Evolutionary conservation across 2,888 invertebrate species (phyloP).

Genomic region (Pantelozetes paolii): DNA sequence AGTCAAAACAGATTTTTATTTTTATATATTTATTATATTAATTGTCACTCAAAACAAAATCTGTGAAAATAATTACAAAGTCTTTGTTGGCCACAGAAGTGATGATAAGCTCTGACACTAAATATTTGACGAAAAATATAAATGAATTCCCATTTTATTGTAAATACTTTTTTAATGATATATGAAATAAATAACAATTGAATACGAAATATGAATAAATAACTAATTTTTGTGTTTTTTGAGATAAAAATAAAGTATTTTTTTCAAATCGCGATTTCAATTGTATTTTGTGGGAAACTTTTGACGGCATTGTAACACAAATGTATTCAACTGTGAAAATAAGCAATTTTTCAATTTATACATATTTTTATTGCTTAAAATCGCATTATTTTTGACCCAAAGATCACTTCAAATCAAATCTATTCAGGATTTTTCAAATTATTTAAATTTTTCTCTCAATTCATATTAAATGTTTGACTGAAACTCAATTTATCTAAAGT

Average conservation of each 20-base stretch:
- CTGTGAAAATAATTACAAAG: background rate
- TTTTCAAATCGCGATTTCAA: too few species aligned
- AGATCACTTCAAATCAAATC: conserved; percentile 7
- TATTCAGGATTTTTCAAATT: too few species aligned
- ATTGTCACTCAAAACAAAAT: background rate
- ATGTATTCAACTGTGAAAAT: conserved; percentile 23
- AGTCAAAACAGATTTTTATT: background rate
- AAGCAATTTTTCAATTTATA: background rate
- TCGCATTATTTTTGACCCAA: conserved; percentile 7
- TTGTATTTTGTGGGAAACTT: too few species aligned
- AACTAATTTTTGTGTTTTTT: too few species aligned
- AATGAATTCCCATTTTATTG: too few species aligned
- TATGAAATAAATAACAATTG: too few species aligned
- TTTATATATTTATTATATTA: conserved; percentile 8
- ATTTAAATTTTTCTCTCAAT: background rate
- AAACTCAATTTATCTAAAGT: too few species aligned
- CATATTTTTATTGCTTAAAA: background rate
- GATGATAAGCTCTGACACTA: background rate
- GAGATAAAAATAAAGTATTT: too few species aligned
- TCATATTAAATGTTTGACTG: too few species aligned
- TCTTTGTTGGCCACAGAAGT: background rate
- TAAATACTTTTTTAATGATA: too few species aligned
- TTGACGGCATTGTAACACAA: conserved; percentile 20
- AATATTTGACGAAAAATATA: conserved; percentile 1
- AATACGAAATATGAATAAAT: too few species aligned